Evolutionary conservation across 1,140 invertebrate species (phyloP).

Genomic region (Cepaea nemoralis): DNA sequence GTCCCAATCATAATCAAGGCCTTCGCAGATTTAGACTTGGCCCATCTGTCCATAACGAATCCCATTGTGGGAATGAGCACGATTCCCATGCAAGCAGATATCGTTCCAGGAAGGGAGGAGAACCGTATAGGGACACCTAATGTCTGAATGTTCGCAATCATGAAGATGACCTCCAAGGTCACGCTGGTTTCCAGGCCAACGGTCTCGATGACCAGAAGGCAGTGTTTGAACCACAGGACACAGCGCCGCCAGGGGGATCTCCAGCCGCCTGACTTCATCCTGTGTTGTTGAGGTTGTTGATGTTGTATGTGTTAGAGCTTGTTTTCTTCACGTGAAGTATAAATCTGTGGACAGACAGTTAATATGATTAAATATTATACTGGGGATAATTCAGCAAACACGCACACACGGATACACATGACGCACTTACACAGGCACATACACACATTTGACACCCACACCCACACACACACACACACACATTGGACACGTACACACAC

Average conservation of each 20-base stretch:
- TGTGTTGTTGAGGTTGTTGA: too few species aligned
- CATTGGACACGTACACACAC: too few species aligned
- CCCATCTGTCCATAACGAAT: conserved; percentile 40
- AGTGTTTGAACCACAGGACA: not conserved
- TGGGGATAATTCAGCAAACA: too few species aligned
- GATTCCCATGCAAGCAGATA: conserved; percentile 32
- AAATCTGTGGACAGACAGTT: too few species aligned
- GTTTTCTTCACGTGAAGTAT: too few species aligned
- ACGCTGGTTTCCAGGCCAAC: conserved; percentile 37
- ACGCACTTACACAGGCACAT: too few species aligned
- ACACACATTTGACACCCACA: too few species aligned
- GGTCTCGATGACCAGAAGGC: conserved; percentile 23
- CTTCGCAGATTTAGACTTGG: conserved; percentile 20
- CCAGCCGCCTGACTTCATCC: not conserved
- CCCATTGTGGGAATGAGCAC: conserved; percentile 36
- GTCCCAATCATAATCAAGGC: conserved; percentile 2
- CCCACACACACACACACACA: too few species aligned
- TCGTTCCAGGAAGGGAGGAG: conserved; percentile 36
- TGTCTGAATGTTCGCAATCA: conserved; percentile 38
- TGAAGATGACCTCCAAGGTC: conserved; percentile 40
- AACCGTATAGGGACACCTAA: conserved; percentile 14
- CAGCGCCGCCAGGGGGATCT: not conserved
- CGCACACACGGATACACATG: too few species aligned
- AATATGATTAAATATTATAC: too few species aligned
- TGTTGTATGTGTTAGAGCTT: too few species aligned